Evolutionary conservation across 1,140 invertebrate species (phyloP).

Genomic region (Caenorhabditis tropicalis): DNA sequence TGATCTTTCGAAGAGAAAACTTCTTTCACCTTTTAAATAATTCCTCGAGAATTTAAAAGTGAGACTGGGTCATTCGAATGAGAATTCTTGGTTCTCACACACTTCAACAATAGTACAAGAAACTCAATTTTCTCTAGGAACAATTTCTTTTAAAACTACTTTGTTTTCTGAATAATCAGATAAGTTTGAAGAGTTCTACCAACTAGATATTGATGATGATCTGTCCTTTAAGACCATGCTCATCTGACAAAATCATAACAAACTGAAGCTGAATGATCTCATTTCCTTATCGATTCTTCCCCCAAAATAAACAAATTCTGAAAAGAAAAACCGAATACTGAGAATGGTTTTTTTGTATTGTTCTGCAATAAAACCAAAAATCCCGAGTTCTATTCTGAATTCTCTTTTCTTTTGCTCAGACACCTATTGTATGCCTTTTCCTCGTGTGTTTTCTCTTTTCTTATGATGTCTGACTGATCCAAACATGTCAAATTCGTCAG

Average conservation of each 20-base stretch:
- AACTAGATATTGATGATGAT: no score
- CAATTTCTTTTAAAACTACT: not conserved
- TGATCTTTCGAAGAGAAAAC: no score
- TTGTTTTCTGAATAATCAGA: not conserved
- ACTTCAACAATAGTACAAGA: not conserved
- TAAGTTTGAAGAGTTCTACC: no score
- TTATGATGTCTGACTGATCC: conserved; percentile 13
- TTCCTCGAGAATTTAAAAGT: not conserved
- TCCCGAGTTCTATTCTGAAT: not conserved
- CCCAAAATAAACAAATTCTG: no score
- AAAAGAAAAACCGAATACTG: not conserved
- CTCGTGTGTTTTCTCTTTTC: not conserved
- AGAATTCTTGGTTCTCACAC: not conserved
- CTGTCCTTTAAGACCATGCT: not conserved
- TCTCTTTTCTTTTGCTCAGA: not conserved
- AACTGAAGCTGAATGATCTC: not conserved
- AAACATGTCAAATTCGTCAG: not conserved
- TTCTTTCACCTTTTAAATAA: not conserved
- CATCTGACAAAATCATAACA: not conserved
- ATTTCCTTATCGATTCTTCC: not conserved
- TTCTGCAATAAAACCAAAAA: not conserved
- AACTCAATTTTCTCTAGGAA: not conserved
- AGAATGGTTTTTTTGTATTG: not conserved
- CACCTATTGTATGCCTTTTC: not conserved
- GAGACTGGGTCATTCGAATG: not conserved